Percentiles rank a stretch among this genome's conserved stretches.
phyloP scores from a whole-genome alignment of 64 coral and sea anemone genomes.

The Trachythela sp. region DNA sequence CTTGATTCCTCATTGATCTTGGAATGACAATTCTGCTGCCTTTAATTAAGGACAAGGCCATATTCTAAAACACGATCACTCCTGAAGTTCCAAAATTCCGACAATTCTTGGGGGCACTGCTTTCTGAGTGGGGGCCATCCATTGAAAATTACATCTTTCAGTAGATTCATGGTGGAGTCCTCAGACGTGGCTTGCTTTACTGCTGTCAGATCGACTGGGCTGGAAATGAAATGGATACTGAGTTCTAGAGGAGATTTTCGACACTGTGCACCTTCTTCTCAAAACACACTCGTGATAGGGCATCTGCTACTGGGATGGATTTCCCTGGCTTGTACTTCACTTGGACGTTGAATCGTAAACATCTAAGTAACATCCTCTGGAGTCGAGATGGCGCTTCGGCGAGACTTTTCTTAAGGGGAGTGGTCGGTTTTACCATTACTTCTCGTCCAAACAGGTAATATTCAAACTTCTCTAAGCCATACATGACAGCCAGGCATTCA shows the following conservation, averaged over 20 bases:
- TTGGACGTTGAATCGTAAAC: conserved; percentile 39
- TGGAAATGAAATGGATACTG: background rate
- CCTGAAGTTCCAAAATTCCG: conserved; percentile 1
- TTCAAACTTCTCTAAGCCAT: conserved; percentile 44
- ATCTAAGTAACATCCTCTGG: conserved; percentile 47
- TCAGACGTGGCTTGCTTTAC: background rate
- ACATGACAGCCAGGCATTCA: conserved; percentile 47
- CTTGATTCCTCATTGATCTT: background rate
- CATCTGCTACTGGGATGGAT: conserved; percentile 42
- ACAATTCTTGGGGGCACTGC: background rate
- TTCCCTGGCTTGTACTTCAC: conserved; percentile 38
- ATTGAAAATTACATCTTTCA: background rate
- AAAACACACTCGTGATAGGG: conserved; percentile 42
- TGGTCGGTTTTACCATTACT: conserved; percentile 12
- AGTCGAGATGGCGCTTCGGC: conserved; percentile 39
- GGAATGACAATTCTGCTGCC: background rate
- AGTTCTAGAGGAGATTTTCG: background rate
- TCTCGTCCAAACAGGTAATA: conserved; percentile 57
- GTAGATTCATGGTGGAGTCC: background rate
- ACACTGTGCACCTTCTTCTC: background rate
- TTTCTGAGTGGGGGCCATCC: background rate
- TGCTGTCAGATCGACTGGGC: background rate
- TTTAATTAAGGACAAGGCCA: background rate
- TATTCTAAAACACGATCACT: background rate
- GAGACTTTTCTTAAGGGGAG: conserved; percentile 53